phyloP scores from a whole-genome alignment of 1,140 invertebrate species.

The Tachypleus tridentatus region DNA sequence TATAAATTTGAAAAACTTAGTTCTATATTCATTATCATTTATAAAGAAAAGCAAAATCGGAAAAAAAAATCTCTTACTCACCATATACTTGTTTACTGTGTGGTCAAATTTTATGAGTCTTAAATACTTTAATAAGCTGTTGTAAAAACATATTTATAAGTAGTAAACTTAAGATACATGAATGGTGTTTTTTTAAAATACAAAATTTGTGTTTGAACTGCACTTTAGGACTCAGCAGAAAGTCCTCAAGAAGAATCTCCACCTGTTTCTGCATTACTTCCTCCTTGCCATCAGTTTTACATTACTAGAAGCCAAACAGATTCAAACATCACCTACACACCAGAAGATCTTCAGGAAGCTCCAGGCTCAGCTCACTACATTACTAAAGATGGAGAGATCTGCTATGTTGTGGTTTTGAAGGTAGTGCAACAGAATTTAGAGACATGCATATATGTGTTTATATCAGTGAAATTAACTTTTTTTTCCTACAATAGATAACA shows the following conservation, averaged over 20 bases:
- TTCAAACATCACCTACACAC: slow-evolving; percentile 81
- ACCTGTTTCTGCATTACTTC: slow-evolving; percentile 11
- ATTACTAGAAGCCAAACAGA: slow-evolving; percentile 82
- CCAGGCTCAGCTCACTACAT: slow-evolving; percentile 84
- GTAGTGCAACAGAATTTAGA: slow-evolving; percentile 33
- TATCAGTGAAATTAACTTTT: too few species aligned
- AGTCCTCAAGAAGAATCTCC: slow-evolving; percentile 15
- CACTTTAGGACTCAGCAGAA: slow-evolving; percentile 14
- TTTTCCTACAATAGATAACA: too few species aligned
- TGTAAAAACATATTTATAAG: not conserved
- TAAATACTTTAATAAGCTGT: not conserved
- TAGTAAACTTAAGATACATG: not conserved
- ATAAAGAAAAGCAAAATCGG: too few species aligned
- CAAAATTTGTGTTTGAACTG: not conserved
- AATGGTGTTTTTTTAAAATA: not conserved
- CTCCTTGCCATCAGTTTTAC: slow-evolving; percentile 29
- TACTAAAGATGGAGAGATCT: slow-evolving; percentile 85
- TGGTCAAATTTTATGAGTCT: too few species aligned
- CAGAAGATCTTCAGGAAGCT: slow-evolving; percentile 62
- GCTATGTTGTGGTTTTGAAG: slow-evolving; percentile 79
- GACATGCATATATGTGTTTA: too few species aligned
- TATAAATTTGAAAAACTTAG: too few species aligned
- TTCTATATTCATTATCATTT: too few species aligned
- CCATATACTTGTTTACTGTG: too few species aligned
- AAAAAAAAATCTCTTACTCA: too few species aligned